Evolutionary conservation across 2,113 vertebrate genomes (phyloP).

Genomic region (Micromys minutus): DNA sequence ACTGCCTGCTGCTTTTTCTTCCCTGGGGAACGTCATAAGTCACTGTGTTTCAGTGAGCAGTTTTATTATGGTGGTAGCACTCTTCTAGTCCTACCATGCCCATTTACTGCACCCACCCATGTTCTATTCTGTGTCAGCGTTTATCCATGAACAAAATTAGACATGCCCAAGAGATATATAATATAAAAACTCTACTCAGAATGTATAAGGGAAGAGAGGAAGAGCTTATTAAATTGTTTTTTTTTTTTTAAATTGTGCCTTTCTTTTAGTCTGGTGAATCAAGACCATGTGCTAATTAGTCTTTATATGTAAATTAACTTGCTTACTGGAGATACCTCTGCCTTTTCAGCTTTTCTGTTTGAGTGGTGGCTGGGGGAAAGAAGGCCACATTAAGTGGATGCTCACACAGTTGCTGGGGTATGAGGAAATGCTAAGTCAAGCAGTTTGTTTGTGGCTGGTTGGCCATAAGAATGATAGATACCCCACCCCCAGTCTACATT

Average conservation of each 20-base stretch:
- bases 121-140: neutral
- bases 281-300: constrained; percentile 53
- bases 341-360: constrained; percentile 39
- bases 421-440: neutral
- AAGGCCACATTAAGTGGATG: neutral
- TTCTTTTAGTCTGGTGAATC: constrained; percentile 28
- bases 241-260: neutral
- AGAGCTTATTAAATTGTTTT: constrained; percentile 47
- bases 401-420: neutral
- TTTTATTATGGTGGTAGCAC: neutral
- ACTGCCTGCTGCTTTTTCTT: neutral
- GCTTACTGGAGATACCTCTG: constrained; percentile 20
- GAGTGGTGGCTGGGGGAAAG: neutral
- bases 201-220: neutral
- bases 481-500: neutral
- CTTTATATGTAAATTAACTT: constrained; percentile 46
- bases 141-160: constrained; percentile 33
- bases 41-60: neutral
- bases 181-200: neutral
- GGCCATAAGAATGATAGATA: neutral
- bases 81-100: neutral
- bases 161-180: neutral
- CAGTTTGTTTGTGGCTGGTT: neutral
- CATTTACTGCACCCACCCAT: neutral
- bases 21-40: neutral